Evolutionary conservation across 2,797 vertebrate species (phyloP).

Genomic region (Choloepus didactylus): DNA sequence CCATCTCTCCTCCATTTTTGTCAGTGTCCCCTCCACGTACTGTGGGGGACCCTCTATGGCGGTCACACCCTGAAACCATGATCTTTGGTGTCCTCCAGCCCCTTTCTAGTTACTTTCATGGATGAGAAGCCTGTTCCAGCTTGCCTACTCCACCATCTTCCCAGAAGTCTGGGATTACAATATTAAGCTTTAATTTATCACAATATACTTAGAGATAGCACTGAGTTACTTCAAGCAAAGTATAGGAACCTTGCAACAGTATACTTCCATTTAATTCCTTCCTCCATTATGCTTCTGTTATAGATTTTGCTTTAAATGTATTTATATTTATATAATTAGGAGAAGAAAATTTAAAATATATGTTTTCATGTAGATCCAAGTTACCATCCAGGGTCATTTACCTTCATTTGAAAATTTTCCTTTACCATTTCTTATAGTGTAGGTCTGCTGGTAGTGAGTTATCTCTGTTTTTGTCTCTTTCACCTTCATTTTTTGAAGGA

Average conservation of each 20-base stretch:
- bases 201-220: background rate
- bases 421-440: background rate
- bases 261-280: background rate
- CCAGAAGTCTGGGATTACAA: background rate
- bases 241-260: background rate
- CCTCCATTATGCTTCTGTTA: background rate
- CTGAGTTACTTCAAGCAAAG: background rate
- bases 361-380: background rate
- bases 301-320: slow-evolving; percentile 18
- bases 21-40: no score
- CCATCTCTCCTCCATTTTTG: no score
- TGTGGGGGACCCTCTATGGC: no score
- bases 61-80: no score
- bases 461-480: background rate
- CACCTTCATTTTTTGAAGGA: background rate
- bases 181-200: background rate
- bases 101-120: no score
- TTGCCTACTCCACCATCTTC: no score
- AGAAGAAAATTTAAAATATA: background rate
- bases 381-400: background rate
- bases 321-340: background rate
- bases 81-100: no score
- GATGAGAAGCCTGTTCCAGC: no score
- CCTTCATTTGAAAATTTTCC: background rate
- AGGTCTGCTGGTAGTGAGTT: background rate